These are phyloP conservation scores for Trichoplusia ni DNA, from an alignment of 1,140 invertebrate genomes.

Conservation along the genomic window DNA sequence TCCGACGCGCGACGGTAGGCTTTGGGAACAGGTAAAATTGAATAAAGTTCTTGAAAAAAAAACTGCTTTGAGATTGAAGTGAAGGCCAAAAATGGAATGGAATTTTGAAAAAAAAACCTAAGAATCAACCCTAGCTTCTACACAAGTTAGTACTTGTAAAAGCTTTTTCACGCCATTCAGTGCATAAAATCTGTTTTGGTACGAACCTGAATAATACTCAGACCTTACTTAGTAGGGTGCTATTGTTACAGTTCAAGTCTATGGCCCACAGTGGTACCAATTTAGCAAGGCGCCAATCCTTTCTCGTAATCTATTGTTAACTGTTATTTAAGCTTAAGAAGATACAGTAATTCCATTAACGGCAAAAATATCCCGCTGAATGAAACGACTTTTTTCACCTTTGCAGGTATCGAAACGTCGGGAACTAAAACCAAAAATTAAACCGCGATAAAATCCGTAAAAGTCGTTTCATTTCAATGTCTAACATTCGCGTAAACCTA, in stretches of 20 bases:
- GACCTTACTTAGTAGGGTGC: constrained; percentile 6
- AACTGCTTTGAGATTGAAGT: no score
- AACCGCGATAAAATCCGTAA: no score
- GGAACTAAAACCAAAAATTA: no score
- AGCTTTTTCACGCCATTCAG: constrained; percentile 18
- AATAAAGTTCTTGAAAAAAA: no score
- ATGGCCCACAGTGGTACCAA: constrained; percentile 2
- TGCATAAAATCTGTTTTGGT: constrained; percentile 15
- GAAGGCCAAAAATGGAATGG: not conserved
- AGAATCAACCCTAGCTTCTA: not conserved
- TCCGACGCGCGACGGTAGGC: no score
- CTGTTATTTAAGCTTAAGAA: not conserved
- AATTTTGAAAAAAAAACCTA: not conserved
- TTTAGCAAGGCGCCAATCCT: constrained; percentile 7
- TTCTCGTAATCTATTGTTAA: constrained; percentile 10
- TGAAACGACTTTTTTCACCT: no score
- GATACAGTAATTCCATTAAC: not conserved
- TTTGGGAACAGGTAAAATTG: no score
- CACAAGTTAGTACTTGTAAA: not conserved
- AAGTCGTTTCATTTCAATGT: no score
- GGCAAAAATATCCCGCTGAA: no score
- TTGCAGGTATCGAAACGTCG: no score
- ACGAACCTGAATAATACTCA: not conserved
- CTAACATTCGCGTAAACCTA: no score
- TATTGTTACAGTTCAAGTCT: constrained; percentile 4